These are phyloP conservation scores for Erebia ligea DNA, from an alignment of 2,888 invertebrate genomes.

Conservation along the genomic window DNA sequence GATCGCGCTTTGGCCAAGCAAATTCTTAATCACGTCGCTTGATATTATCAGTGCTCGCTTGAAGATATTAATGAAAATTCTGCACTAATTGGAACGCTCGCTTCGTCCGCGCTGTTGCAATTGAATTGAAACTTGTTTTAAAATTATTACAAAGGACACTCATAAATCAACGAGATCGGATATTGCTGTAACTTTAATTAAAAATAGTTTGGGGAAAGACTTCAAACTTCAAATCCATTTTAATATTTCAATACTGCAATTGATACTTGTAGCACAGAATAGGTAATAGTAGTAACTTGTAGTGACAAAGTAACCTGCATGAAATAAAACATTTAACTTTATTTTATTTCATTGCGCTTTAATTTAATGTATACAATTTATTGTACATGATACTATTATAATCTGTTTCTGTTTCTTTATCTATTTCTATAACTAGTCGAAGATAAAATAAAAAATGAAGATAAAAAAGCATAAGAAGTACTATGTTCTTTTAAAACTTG, in stretches of 20 bases:
- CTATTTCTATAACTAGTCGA: too few species aligned
- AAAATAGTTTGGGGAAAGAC: slow-evolving; percentile 7
- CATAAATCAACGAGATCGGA: slow-evolving; percentile 19
- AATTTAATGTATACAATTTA: too few species aligned
- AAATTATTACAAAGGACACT: slow-evolving; percentile 37
- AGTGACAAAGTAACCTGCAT: not conserved
- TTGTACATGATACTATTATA: too few species aligned
- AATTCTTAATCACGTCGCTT: slow-evolving; percentile 74
- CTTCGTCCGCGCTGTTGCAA: slow-evolving; percentile 50
- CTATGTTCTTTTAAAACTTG: too few species aligned
- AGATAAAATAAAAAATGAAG: too few species aligned
- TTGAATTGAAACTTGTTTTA: slow-evolving; percentile 34
- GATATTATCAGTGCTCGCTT: slow-evolving; percentile 72
- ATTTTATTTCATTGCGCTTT: too few species aligned
- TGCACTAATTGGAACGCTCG: slow-evolving; percentile 78
- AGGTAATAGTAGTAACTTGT: too few species aligned
- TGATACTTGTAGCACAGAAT: not conserved
- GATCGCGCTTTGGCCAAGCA: slow-evolving; percentile 46
- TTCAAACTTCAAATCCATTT: slow-evolving; percentile 15
- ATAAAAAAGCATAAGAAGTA: too few species aligned
- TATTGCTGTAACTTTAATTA: slow-evolving; percentile 18
- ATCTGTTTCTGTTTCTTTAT: too few species aligned
- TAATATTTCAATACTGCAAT: slow-evolving; percentile 10
- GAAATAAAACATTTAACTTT: too few species aligned
- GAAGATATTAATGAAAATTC: slow-evolving; percentile 76